Base-by-base conservation (phyloP, 1,140 invertebrate species). In the Drosophila kohkoa region DNA sequence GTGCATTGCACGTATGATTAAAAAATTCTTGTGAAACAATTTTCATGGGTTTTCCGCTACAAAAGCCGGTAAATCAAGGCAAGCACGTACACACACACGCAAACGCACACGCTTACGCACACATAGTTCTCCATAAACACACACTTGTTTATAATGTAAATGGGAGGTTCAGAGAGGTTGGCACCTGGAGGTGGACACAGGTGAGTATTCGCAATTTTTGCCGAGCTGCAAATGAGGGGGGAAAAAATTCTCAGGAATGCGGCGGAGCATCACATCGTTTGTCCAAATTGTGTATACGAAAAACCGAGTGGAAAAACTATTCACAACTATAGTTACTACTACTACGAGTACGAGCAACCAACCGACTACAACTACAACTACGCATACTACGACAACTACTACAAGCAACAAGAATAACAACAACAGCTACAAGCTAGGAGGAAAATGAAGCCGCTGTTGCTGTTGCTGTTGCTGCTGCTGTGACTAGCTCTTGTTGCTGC, bases 21-120 rank as follows among this genome's bases (percentile, higher is more conserved):
- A 87, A 80, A 86, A 87, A 87, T 87, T 87, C 83, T 83, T 87
- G 77, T 68, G 60, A 83, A 78, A 88, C 83, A 83, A 87, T 88
- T 77, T 77, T 75, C 80, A 69, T 69, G 51, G 49, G 43, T 69
- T 68, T 65, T 54, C 41, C 41, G 51, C 64, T 60, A 57, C 66
- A 87, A 83, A 88, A 72, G 83, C 83, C 83, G 83, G 85, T 83
- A 83, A 87, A 82, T 82, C 59, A 77, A 69, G 76, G 64, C 62
- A 59, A 55, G 58, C 79, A 86, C 79, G 69, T 59, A 77, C 77
- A 54, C 52, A 59, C 66, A 76, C 62, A 77, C 58, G 32, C 45
- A 25, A 75, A 86, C 78, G 63, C 54, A 73, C 77, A 54, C 52
- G 59, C 66, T 72, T 58, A 77, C 58, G 41, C 45, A 4, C 41